Base-by-base conservation (phyloP, 2,797 vertebrate genomes). In the Paguma larvata region DNA sequence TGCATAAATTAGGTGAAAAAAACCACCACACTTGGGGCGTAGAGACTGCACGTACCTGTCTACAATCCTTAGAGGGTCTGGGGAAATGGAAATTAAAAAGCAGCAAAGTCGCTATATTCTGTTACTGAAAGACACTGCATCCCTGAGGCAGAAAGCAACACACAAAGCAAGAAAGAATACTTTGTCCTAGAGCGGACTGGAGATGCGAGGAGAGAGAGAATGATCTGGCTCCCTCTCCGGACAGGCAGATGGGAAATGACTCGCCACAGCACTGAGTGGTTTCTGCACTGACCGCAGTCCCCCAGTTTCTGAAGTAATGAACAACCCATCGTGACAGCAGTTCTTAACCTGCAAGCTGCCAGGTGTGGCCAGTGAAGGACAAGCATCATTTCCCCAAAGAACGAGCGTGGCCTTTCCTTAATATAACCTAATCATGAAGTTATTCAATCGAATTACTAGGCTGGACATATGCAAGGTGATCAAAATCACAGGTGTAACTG, bases 1-100 rank as follows among this genome's bases (percentile, higher is more conserved):
- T 80, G 94, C 95, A 97, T 97, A 95, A 93, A 97, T 97, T 95
- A 97, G 56, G 63, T 91, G 68, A 96, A 68, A 88, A 85, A 91
- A 91, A 84, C 77, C 11, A 56, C 79, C 51, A 82, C 80, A 53
- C 53, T 82, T 41, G 91, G 62, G 38, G 53, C 75, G 95, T 83
- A 70, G 63, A 67, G 65, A 82, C 23, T 23, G 46, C 62, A 51
- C n/a, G 9, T 13, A 34, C 51, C 63, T 79, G 77, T 44, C 46
- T n/a, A 78, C 18, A 14, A 5, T 65, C 78, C 87, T 91, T 67
- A 48, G 51, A 95, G 96, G 79, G 72, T 59, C 95, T 14, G 14
- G 32, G 41, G 80, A 84, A 84, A 96, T 82, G 83, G 91, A 96
- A 96, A 96, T 97, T 5, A 96, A 96, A 70, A 85, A 88, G 82